phyloP scores from a whole-genome alignment of 1,140 invertebrate genomes.

The Hetaerina americana region DNA sequence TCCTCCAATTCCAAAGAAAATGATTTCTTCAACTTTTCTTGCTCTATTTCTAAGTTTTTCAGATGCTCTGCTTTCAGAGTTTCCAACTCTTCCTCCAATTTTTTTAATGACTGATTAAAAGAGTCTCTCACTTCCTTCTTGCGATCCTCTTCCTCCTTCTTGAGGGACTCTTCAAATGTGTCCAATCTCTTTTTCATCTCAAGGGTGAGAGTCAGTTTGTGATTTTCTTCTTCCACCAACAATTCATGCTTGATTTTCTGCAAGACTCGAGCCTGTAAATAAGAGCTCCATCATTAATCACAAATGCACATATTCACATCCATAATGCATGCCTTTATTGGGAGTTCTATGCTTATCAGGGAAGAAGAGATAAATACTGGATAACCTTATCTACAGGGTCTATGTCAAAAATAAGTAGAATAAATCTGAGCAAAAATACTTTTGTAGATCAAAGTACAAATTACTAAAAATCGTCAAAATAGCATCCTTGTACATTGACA shows the following conservation, averaged over 20 bases:
- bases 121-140: conserved; percentile 25
- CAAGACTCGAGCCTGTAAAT: background rate
- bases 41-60: background rate
- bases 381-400: no score
- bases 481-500: no score
- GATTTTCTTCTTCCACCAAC: background rate
- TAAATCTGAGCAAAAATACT: no score
- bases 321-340: no score
- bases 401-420: no score
- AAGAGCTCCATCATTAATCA: no score
- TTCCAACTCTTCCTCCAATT: conserved; percentile 25
- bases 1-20: background rate
- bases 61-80: conserved; percentile 17
- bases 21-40: background rate
- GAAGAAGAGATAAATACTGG: no score
- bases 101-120: conserved; percentile 25
- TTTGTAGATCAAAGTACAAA: no score
- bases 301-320: no score
- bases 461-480: no score
- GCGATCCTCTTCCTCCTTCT: conserved; percentile 19
- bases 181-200: background rate
- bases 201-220: background rate
- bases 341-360: no score
- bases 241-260: background rate
- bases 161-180: background rate